These are phyloP conservation scores for Pterobdella sp. DNA, from an alignment of 2,888 invertebrate species.

Conservation along the genomic window DNA sequence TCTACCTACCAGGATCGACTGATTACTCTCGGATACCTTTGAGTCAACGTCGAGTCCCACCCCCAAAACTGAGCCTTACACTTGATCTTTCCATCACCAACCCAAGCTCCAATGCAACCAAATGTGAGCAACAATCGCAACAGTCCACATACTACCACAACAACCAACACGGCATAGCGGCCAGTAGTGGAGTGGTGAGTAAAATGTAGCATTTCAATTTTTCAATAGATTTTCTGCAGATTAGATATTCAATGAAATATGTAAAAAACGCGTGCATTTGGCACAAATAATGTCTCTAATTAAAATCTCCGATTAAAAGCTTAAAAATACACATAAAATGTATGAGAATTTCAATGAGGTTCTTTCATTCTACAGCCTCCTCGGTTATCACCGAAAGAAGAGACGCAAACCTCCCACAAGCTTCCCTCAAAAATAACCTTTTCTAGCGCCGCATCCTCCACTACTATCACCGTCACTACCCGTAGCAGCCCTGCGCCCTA, in stretches of 20 bases:
- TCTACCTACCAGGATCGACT: conserved; percentile 19
- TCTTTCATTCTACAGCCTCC: conserved; percentile 22
- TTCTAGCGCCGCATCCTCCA: conserved; percentile 7
- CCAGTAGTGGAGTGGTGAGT: conserved; percentile 36
- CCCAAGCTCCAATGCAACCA: conserved; percentile 28
- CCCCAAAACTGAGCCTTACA: conserved; percentile 38
- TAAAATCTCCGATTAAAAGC: background rate
- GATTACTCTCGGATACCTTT: conserved; percentile 34
- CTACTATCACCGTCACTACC: conserved; percentile 4
- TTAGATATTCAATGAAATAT: background rate
- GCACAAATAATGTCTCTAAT: background rate
- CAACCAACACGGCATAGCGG: conserved; percentile 32
- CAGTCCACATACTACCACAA: conserved; percentile 11
- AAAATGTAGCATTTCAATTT: too few relatives aligned
- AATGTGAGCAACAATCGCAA: conserved; percentile 13
- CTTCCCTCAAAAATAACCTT: background rate
- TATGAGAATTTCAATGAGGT: too few relatives aligned
- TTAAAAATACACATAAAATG: too few relatives aligned
- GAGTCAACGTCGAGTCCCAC: conserved; percentile 37
- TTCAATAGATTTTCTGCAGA: too few relatives aligned
- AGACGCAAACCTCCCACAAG: background rate
- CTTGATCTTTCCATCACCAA: conserved; percentile 39
- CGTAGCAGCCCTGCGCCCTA: background rate
- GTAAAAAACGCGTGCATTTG: background rate
- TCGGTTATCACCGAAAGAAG: conserved; percentile 32